Base-by-base conservation (phyloP, 2,888 invertebrate genomes). In the Dynastes tityus region DNA sequence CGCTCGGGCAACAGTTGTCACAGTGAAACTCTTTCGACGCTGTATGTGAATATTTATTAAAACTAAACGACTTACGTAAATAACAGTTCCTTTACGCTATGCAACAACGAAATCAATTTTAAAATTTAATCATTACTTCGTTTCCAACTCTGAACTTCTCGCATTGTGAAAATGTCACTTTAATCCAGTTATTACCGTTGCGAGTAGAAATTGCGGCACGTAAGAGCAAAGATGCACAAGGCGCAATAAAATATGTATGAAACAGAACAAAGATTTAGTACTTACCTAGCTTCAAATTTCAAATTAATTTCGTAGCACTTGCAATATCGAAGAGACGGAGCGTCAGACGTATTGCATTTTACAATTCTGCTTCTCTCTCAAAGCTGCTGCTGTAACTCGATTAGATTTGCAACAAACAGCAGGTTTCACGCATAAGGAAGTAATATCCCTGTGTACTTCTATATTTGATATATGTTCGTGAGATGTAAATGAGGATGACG, bases 221-320 rank as follows among this genome's bases (percentile, higher is more conserved):
- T 32, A 63, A 63, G 27, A 13, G 27, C 2, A 29, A 63, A 32
- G 13, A 29, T 63, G 32, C 27, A 32, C 63, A 11, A 0, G 63
- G 8, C 11, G 32, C 13, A 11, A 27, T 16, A 55, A 22, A 22
- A 22, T 16, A 55, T n/a, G 63, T 63, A 63, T 1, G 16, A 55
- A 55, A 29, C 9, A 63, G 29, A 63, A 11, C 63, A n/a, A 13
- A n/a, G 29, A 6, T 27, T 11, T 63, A 9, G 63, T 27, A 32
- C 63, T 29, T 32, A 32, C 63, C 63, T 9, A 11, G 32, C 63
- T 32, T 63, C 29, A 63, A 63, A 63, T 63, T 63, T 32, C 32
- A 27, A 9, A 22, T 63, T 27, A 32, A 63, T 63, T 29, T 63
- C 32, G 1, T 29, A 27, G 32, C 3, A 63, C 32, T 63, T 63